Evolutionary conservation across 2,888 invertebrate genomes (phyloP), one percentile per base, ranked within the genome.

Genomic region (Bombyx huttoni): DNA sequence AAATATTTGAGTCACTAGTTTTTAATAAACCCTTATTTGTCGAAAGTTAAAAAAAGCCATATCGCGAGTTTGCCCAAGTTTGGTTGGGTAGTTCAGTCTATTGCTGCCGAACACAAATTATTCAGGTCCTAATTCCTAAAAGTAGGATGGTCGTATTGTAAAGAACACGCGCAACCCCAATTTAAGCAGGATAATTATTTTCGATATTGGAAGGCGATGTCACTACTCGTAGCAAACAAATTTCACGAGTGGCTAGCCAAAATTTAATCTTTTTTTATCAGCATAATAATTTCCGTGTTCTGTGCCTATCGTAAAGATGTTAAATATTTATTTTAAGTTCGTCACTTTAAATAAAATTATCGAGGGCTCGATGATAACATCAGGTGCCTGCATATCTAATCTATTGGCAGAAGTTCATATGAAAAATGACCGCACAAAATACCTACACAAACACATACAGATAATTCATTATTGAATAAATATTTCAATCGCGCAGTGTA

Each of bases 211-310:
- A 40, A 40, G 12, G 7, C 40, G 40, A 40, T 40, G 3, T 40
- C 40, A 7, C 40, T 40, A 40, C 40, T 40, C 40, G 8, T 12
- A 2, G 40, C 40, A 40, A 40, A 40, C 12, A 40, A 40, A 40
- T 10, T 40, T 40, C 9, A 40, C 12, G 12, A 40, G 24, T 40
- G 9, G 40, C 8, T 7, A 40, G 9, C 40, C 12, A 10, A 40
- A 40, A 8, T 57, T 53, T 54, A 54, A 51, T 46, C 8, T 51
- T n/a, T n/a, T n/a, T n/a, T 55, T 64, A 62, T 62, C 59, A 49
- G 50, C 13, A 47, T 50, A 54, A 51, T 56, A 52, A 50, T 55
- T 56, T 49, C 51, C 53, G 56, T 50, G 50, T 56, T 54, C 54
- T 53, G 54, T 13, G 47, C 46, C 14, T 51, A 51, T 51, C 35